These are phyloP conservation scores for Cololabis saira DNA, from an alignment of 2,113 vertebrate genomes.

Conservation along the genomic window DNA sequence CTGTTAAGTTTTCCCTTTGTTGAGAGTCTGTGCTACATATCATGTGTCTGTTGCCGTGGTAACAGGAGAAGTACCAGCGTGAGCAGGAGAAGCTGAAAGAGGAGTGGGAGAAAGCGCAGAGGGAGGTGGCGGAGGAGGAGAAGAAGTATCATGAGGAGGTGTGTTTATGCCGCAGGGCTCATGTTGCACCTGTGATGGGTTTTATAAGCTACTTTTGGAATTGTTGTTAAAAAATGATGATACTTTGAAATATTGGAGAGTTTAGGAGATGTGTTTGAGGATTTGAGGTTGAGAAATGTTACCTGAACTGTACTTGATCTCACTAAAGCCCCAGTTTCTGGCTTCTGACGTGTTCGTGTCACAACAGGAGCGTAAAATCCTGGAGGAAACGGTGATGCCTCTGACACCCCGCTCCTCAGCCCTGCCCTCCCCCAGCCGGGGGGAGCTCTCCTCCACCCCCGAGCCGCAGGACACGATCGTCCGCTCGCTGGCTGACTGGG, in stretches of 20 bases:
- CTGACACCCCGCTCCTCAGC: conserved; percentile 80
- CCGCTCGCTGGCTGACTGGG: conserved; percentile 77
- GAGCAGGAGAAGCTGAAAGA: conserved; percentile 96
- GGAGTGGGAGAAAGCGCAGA: conserved; percentile 97
- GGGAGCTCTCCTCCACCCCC: conserved; percentile 71
- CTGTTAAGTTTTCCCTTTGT: conserved; percentile 20
- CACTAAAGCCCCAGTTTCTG: rapidly evolving
- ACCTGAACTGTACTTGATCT: not conserved
- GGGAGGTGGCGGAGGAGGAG: conserved; percentile 95
- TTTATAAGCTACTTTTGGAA: no score
- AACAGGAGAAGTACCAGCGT: conserved; percentile 92
- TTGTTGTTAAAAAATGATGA: no score
- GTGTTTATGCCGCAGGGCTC: conserved; percentile 24
- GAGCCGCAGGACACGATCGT: conserved; percentile 65
- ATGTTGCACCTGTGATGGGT: not conserved
- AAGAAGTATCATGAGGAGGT: conserved; percentile 97
- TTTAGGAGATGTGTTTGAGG: not conserved
- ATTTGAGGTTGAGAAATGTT: no score
- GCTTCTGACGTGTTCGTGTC: not conserved
- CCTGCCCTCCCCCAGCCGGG: conserved; percentile 79
- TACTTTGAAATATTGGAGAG: not conserved
- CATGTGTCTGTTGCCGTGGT: conserved; percentile 68
- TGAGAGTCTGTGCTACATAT: conserved; percentile 51
- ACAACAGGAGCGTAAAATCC: conserved; percentile 91
- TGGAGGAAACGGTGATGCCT: conserved; percentile 92